Conservation (phyloP, 1,140 invertebrate genomes). For the Delia radicum region DNA sequence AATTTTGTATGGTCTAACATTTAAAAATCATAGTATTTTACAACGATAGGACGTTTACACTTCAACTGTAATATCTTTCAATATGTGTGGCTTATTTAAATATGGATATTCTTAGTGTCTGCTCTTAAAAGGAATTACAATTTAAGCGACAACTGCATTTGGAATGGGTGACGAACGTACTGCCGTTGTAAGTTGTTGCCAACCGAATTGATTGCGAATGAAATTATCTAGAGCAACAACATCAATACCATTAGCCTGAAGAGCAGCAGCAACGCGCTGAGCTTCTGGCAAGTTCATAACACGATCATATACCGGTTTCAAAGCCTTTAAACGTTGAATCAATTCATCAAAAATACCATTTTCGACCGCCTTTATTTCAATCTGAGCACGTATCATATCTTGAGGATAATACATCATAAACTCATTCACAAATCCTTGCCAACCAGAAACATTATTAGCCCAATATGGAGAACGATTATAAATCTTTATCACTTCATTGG, state of each 20-base stretch:
- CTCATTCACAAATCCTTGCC: conserved; percentile 48
- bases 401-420: conserved; percentile 42
- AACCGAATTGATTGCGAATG: conserved; percentile 42
- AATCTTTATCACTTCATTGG: conserved; percentile 35
- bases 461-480: conserved; percentile 43
- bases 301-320: conserved; percentile 43
- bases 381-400: conserved; percentile 36
- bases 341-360: conserved; percentile 44
- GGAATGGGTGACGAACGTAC: too few species aligned
- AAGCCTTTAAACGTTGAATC: conserved; percentile 35
- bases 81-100: too few species aligned
- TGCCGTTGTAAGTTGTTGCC: too few species aligned
- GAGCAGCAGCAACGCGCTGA: conserved; percentile 31
- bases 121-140: too few species aligned
- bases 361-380: conserved; percentile 37
- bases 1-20: too few species aligned
- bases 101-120: too few species aligned
- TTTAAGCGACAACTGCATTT: too few species aligned
- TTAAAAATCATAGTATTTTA: too few species aligned
- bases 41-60: too few species aligned
- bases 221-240: conserved; percentile 36
- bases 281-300: conserved; percentile 35
- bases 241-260: conserved; percentile 41
- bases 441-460: conserved; percentile 43
- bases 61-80: too few species aligned